Evolutionary conservation across 30 jellyfish, hydroid and myxozoan genomes (phyloP).

Genomic region (Turritopsis rubra): DNA sequence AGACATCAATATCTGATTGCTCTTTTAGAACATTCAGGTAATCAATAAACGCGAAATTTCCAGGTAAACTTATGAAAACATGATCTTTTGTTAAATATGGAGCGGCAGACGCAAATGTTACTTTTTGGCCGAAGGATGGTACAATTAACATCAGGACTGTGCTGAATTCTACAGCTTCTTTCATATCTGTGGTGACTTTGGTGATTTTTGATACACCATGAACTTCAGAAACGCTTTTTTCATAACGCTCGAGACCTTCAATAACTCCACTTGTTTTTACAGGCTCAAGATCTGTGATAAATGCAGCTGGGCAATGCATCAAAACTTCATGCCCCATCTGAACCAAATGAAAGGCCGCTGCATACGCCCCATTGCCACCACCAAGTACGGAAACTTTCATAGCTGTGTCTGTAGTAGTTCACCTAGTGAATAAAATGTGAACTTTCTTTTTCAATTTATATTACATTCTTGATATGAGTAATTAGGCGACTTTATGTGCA

Average conservation of each 20-base stretch:
- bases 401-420: too few relatives aligned
- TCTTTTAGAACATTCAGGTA: background rate
- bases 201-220: constrained; percentile 12
- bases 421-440: too few relatives aligned
- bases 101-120: background rate
- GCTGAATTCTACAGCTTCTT: constrained; percentile 8
- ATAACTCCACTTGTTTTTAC: background rate
- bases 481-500: too few relatives aligned
- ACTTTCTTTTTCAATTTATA: too few relatives aligned
- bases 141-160: constrained; percentile 1
- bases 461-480: too few relatives aligned
- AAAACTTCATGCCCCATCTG: constrained; percentile 23
- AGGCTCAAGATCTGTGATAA: background rate
- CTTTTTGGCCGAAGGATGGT: constrained; percentile 13
- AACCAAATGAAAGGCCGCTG: constrained; percentile 20
- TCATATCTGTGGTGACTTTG: constrained; percentile 7
- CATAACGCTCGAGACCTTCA: background rate
- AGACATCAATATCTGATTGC: background rate
- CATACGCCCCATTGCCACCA: constrained; percentile 16
- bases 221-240: background rate
- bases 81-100: constrained; percentile 15
- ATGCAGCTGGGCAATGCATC: background rate
- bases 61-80: constrained; percentile 11
- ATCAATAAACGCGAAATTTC: constrained; percentile 15
- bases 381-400: constrained; percentile 26